Evolutionary conservation across 2,113 vertebrate species (phyloP).

Genomic region (Emydocephalus ijimae): DNA sequence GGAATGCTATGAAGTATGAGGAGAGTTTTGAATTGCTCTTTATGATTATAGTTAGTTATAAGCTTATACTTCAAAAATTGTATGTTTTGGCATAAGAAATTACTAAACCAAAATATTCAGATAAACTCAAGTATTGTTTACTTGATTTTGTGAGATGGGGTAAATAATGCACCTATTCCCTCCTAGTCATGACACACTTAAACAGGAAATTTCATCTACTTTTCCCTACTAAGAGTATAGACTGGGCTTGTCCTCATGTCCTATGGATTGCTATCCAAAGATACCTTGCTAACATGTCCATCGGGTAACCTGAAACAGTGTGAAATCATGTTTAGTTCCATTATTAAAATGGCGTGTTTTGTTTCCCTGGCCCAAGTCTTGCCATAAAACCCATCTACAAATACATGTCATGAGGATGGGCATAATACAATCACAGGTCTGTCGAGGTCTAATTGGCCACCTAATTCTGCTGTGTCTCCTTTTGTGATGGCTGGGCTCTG

Average conservation of each 20-base stretch:
- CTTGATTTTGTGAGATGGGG: not conserved
- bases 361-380: not conserved
- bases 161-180: not conserved
- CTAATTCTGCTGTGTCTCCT: not conserved
- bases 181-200: not conserved
- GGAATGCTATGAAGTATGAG: not conserved
- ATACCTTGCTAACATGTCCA: not conserved
- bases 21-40: not conserved
- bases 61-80: not conserved
- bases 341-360: not conserved
- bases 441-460: not conserved
- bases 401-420: not conserved
- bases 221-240: not conserved
- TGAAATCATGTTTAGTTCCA: not conserved
- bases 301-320: not conserved
- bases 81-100: not conserved
- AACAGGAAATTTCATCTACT: not conserved
- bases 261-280: not conserved
- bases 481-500: not conserved
- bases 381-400: not conserved
- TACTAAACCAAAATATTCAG: not conserved
- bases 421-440: not conserved
- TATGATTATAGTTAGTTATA: not conserved
- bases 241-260: not conserved
- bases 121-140: not conserved